Base-by-base conservation (phyloP, 2,113 vertebrate species). In the Chitala chitala region DNA sequence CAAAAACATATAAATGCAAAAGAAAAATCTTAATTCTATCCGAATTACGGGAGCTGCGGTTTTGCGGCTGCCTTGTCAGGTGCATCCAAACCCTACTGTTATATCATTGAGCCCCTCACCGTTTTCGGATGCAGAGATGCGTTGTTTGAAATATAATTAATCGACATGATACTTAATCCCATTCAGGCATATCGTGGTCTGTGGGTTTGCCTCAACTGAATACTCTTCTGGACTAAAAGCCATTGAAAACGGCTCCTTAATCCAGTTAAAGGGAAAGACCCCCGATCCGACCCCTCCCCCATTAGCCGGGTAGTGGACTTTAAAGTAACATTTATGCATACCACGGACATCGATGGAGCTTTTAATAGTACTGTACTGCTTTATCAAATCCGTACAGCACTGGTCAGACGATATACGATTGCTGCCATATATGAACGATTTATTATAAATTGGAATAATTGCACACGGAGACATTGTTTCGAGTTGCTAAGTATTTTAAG, bases 211-310 rank as follows among this genome's bases (percentile, higher is more conserved):
- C 20, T 22, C 51, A n/a, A 24, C 33, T 55, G 51, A 33, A 24
- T 40, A 42, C 54, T 59, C 38, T 58, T 46, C 12, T 33, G 70
- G 13, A 59, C 20, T 59, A 54, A 58, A 36, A 29, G 40, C 54
- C 54, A 58, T 59, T 44, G 40, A 58, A 42, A 58, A 40, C 22
- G 54, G 7, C 40, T 71, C 20, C 40, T 74, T 74, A 74, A 66
- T 74, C 59, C 46, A 51, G 44, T 74, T 66, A 51, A 44, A 20
- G 46, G 72, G 31, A 53, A 58, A 74, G 33, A 63, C 59, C 29
- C 29, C 26, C 44, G n/a, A n/a, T n/a, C n/a, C n/a, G n/a, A 74
- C 72, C 72, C 56, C 58, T 44, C 33, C 42, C 44, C 58, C 44
- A 48, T 5, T 61, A 65, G 33, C 33, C n/a, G 48, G 72, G 46